These are phyloP conservation scores for Oophaga pumilio DNA, from an alignment of 2,113 vertebrate species.

Conservation along the genomic window DNA sequence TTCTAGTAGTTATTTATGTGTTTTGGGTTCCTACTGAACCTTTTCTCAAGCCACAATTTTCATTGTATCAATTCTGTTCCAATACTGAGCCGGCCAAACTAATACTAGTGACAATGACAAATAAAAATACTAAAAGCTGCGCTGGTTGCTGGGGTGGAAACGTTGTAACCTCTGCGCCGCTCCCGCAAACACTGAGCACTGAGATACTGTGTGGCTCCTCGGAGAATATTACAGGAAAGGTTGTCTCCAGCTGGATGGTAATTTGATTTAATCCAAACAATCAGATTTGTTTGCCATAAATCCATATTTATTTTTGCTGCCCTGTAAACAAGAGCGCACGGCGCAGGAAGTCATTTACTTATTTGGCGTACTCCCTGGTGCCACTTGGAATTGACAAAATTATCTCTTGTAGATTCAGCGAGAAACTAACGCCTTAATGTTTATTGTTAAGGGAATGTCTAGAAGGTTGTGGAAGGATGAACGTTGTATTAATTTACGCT, in stretches of 20 bases:
- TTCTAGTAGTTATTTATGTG: too few species aligned
- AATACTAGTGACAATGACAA: too few species aligned
- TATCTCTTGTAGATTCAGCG: conserved; percentile 28
- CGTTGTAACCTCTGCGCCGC: not conserved
- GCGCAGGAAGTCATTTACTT: conserved; percentile 47
- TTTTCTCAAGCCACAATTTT: too few species aligned
- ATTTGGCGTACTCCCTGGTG: conserved; percentile 41
- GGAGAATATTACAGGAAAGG: conserved; percentile 22
- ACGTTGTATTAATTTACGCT: not conserved
- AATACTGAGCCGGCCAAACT: not conserved
- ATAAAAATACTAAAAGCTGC: not conserved
- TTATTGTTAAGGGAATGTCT: not conserved
- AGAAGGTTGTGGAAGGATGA: not conserved
- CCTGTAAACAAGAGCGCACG: conserved; percentile 46
- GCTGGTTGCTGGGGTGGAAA: too few species aligned
- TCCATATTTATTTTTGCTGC: conserved; percentile 57
- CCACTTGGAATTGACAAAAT: conserved; percentile 44
- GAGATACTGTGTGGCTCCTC: conserved; percentile 29
- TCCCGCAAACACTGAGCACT: conserved; percentile 22
- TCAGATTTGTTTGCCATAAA: conserved; percentile 58
- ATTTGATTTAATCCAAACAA: conserved; percentile 58
- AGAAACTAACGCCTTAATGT: conserved; percentile 14
- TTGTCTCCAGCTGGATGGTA: conserved; percentile 36
- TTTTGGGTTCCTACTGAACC: too few species aligned
- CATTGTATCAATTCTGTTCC: too few species aligned